Evolutionary conservation across 2,113 vertebrate genomes (phyloP).

Genomic region (Oncorhynchus clarkii): DNA sequence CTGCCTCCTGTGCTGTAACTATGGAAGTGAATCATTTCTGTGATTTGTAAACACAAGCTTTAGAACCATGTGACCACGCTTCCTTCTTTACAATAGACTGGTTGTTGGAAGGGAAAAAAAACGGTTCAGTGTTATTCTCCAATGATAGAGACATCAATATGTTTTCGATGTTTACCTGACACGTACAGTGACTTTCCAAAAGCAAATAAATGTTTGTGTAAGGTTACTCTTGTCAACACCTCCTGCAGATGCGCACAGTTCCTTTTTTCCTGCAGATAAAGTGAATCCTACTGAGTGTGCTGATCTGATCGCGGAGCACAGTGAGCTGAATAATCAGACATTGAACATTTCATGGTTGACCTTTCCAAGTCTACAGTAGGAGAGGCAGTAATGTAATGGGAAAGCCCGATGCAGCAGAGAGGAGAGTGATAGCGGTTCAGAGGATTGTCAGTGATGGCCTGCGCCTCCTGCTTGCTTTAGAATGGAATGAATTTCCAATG

Average conservation of each 20-base stretch:
- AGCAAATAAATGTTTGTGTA: background rate
- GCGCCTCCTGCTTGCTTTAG: conserved; percentile 26
- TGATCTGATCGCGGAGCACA: conserved; percentile 52
- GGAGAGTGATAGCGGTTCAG: conserved; percentile 55
- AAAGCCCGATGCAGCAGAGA: conserved; percentile 52
- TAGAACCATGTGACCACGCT: too few relatives aligned
- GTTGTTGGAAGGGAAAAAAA: background rate
- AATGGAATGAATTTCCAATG: conserved; percentile 42
- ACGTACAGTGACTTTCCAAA: background rate
- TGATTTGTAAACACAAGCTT: too few relatives aligned
- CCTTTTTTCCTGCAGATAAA: conserved; percentile 13
- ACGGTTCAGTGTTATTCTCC: background rate
- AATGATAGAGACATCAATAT: background rate
- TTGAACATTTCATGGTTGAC: conserved; percentile 66
- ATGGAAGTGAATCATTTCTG: background rate
- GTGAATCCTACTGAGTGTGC: conserved; percentile 48
- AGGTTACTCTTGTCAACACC: background rate
- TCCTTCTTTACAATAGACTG: too few relatives aligned
- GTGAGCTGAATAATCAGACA: conserved; percentile 59
- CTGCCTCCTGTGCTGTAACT: too few relatives aligned
- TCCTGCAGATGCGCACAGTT: background rate
- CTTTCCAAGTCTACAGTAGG: conserved; percentile 57
- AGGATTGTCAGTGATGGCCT: conserved; percentile 34
- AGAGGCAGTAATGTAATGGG: conserved; percentile 59
- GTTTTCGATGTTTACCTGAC: background rate